These are phyloP conservation scores for Tortricodes alternella DNA, from an alignment of 2,888 invertebrate species.

Conservation along the genomic window DNA sequence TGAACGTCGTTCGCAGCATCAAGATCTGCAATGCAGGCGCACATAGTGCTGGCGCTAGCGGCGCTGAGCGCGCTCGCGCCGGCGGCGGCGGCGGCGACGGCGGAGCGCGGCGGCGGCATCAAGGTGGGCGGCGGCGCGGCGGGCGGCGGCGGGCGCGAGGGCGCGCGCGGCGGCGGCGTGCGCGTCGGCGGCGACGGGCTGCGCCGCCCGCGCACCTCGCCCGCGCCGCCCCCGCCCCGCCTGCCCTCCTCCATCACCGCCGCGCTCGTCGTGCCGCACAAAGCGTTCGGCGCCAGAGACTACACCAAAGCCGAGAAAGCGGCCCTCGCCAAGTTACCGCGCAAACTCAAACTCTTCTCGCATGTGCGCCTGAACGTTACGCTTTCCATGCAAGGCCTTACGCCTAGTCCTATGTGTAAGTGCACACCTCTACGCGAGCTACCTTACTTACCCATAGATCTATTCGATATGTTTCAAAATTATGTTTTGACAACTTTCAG, in stretches of 20 bases:
- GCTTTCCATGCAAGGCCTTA: constrained; percentile 87
- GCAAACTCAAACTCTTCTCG: constrained; percentile 87
- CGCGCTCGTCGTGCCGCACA: constrained; percentile 90
- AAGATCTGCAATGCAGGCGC: constrained; percentile 74
- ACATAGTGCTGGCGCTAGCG: constrained; percentile 67
- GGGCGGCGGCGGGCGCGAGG: constrained; percentile 58
- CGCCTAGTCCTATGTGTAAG: constrained; percentile 90
- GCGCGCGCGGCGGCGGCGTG: constrained; percentile 67
- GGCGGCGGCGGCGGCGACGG: constrained; percentile 59
- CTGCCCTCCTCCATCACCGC: constrained; percentile 82
- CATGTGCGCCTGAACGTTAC: constrained; percentile 87
- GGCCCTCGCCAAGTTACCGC: constrained; percentile 85
- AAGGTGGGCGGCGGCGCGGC: constrained; percentile 61
- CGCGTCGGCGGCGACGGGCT: constrained; percentile 64
- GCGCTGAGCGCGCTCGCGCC: constrained; percentile 67
- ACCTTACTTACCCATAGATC: not conserved
- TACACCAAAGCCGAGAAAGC: constrained; percentile 87
- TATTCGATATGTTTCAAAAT: constrained; percentile 17
- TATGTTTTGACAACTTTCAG: constrained; percentile 80
- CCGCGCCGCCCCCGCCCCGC: constrained; percentile 71
- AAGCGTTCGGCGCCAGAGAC: constrained; percentile 88
- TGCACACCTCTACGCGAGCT: constrained; percentile 37
- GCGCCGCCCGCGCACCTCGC: constrained; percentile 70
- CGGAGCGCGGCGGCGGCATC: constrained; percentile 72
- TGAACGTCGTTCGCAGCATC: constrained; percentile 53